Evolutionary conservation across 2,113 vertebrate genomes (phyloP).

Genomic region (Limnothrissa miodon): DNA sequence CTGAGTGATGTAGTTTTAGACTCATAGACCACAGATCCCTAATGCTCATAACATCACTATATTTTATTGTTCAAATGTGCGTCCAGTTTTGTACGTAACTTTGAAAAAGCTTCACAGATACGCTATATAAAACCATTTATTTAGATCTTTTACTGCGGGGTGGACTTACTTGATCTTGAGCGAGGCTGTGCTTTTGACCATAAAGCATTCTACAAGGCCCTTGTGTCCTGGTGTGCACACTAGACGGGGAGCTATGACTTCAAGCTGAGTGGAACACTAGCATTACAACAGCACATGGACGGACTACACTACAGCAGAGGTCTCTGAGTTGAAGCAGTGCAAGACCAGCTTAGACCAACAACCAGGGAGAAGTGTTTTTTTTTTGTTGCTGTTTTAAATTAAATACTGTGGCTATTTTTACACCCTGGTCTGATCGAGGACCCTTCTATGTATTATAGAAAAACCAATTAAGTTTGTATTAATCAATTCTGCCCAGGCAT

Average conservation of each 20-base stretch:
- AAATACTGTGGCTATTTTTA: background rate
- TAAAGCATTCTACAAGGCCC: background rate
- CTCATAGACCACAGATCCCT: background rate
- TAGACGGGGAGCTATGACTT: background rate
- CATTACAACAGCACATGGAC: background rate
- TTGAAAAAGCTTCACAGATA: background rate
- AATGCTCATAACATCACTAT: background rate
- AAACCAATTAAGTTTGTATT: conserved; percentile 9
- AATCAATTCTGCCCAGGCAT: background rate
- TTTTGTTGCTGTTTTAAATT: background rate
- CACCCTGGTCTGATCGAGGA: background rate
- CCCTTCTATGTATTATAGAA: background rate
- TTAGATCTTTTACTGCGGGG: background rate
- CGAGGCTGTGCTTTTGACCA: background rate
- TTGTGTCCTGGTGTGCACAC: background rate
- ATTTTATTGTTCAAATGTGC: conserved; percentile 1
- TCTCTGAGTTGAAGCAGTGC: background rate
- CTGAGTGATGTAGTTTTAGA: background rate
- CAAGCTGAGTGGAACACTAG: background rate
- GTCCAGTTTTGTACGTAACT: background rate
- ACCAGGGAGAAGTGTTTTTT: background rate
- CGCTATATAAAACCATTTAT: background rate
- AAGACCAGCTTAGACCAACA: background rate
- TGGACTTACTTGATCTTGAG: background rate
- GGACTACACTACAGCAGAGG: background rate